Evolutionary conservation across 2,888 invertebrate species (phyloP), one percentile per base, ranked within the genome.

Genomic region (Leucozona laternaria): DNA sequence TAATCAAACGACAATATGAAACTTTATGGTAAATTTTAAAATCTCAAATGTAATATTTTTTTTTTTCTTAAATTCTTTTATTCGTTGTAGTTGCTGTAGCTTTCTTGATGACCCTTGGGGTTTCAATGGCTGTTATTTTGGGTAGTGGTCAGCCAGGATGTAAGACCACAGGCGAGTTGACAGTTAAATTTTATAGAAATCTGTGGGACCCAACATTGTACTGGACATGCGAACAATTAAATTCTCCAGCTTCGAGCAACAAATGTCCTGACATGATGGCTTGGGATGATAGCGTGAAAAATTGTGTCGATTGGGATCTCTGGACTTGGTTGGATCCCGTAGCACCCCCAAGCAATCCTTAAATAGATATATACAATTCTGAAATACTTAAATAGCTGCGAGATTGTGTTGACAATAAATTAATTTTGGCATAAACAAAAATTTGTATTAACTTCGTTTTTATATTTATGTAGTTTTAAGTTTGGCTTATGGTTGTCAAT

Each of bases 111-210:
- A 45, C 17, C 15, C n/a, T 66, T 57, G 66, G 55, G 4, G 64
- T 79, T 68, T 79, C 81, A 7, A 64, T 83, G 66, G 88, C 68
- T 31, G 60, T 64, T 31, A 77, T 25, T 25, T n/a, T 66, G 28
- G 89, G 88, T 28, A 83, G 89, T 76, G 91, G 91, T 0, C 89
- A 89, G 64, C 91, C 91, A 2, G 89, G 88, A 5, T 91, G 91
- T 79, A 89, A 88, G 48, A 89, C 90, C 7, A 86, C 88, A 25
- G 81, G 77, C 15, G 91, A 91, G 66, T 40, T 91, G 2, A 68
- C 86, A 13, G 89, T 89, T 40, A 82, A 66, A 0, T 43, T 88
- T 31, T 91, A 88, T 66, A 89, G 91, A 8, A 88, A 91, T 60
- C 88, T 88, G 40, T 91, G 90, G 90, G 91, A 91, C 79, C 62